phyloP scores from a whole-genome alignment of 2,113 vertebrate genomes.

The Pogonocichla stellata region DNA sequence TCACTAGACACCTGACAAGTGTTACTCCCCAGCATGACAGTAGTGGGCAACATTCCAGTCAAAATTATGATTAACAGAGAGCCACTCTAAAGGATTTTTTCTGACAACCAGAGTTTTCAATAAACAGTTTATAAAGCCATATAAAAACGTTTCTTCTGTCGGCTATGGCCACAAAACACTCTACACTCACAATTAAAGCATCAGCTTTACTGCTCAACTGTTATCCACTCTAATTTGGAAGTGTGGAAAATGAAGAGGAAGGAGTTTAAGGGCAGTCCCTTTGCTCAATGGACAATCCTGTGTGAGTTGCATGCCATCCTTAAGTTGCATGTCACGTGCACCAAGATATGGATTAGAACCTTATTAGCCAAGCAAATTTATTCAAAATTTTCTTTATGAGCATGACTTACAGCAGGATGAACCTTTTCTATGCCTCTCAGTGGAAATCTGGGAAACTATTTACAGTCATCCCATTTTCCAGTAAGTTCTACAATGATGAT shows the following conservation, averaged over 20 bases:
- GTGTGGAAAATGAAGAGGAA: not conserved
- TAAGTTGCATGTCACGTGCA: not conserved
- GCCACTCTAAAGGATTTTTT: not conserved
- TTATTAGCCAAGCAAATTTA: not conserved
- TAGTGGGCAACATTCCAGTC: constrained; percentile 27
- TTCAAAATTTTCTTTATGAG: not conserved
- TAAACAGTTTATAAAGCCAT: not conserved
- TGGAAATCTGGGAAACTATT: not conserved
- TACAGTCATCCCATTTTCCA: constrained; percentile 9
- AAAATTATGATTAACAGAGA: not conserved
- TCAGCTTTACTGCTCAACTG: not conserved
- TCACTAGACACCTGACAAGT: not conserved
- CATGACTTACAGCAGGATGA: not conserved
- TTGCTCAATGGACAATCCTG: not conserved
- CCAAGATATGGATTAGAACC: not conserved
- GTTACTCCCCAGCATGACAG: not conserved
- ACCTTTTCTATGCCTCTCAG: not conserved
- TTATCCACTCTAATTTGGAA: not conserved
- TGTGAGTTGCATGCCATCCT: not conserved
- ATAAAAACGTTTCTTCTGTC: not conserved
- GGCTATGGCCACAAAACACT: not conserved
- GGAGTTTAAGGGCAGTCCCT: not conserved
- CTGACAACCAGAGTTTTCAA: not conserved
- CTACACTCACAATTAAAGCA: not conserved
- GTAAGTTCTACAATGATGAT: not conserved